Conservation (phyloP, 2,888 invertebrate genomes). For the Dioctria rufipes region DNA sequence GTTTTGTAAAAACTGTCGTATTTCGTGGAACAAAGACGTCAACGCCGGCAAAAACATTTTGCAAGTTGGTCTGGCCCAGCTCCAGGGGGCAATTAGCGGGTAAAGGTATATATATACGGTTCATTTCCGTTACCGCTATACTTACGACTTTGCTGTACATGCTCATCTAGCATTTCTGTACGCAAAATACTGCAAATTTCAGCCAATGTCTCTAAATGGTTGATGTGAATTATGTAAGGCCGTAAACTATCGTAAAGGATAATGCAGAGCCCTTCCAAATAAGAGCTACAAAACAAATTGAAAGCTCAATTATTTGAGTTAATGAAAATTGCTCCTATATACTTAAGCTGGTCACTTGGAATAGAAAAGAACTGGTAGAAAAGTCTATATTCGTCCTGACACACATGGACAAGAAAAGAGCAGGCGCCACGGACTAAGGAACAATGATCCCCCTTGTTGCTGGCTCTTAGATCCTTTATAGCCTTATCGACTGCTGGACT, state of each 20-base stretch:
- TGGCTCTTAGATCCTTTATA: slow-evolving; percentile 77
- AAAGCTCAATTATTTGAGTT: not conserved
- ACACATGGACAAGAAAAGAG: slow-evolving; percentile 92
- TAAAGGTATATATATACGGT: no score
- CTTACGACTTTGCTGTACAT: slow-evolving; percentile 87
- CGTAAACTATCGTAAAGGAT: slow-evolving; percentile 92
- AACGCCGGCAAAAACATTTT: no score
- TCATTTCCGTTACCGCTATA: slow-evolving; percentile 28
- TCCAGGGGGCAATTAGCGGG: no score
- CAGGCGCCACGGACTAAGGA: slow-evolving; percentile 89
- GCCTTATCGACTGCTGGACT: slow-evolving; percentile 81
- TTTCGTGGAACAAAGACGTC: no score
- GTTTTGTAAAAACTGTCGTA: no score
- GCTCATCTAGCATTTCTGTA: slow-evolving; percentile 93
- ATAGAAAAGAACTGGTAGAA: slow-evolving; percentile 91
- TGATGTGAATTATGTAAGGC: slow-evolving; percentile 95
- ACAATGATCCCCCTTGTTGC: slow-evolving; percentile 84
- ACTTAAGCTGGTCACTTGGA: slow-evolving; percentile 78
- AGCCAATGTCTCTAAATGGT: slow-evolving; percentile 96
- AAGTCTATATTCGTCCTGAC: slow-evolving; percentile 93
- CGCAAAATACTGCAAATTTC: slow-evolving; percentile 95
- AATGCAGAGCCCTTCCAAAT: slow-evolving; percentile 88
- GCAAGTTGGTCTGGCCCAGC: no score
- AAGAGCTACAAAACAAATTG: slow-evolving; percentile 73
- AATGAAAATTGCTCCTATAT: slow-evolving; percentile 62